A percentile compares a stretch with the other conserved stretches of the same genome.
phyloP scores from a whole-genome alignment of 2,888 invertebrate species.

The Andrena marginata region DNA sequence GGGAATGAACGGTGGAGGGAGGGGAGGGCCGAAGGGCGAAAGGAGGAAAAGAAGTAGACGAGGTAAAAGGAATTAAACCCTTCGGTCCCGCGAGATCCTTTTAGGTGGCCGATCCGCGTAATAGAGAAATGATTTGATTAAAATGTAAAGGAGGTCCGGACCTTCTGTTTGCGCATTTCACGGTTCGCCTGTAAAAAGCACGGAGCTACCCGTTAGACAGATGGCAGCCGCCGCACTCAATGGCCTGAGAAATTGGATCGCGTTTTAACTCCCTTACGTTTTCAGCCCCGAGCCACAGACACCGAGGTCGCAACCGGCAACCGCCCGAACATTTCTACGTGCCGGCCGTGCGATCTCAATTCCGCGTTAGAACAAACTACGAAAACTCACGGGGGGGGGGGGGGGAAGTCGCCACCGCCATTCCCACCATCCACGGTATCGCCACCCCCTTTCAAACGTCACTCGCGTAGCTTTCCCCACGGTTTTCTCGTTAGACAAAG shows the following conservation, averaged over 20 bases:
- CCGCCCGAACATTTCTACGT: constrained; percentile 40
- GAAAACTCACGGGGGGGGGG: neutral
- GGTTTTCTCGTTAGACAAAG: neutral
- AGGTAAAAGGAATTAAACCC: constrained; percentile 77
- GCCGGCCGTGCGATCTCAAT: constrained; percentile 13
- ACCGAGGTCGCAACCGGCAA: constrained; percentile 38
- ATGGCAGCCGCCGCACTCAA: constrained; percentile 85
- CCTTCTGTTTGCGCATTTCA: constrained; percentile 85
- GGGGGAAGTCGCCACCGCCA: neutral
- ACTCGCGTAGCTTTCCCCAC: neutral
- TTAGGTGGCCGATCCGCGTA: constrained; percentile 79
- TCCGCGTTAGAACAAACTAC: constrained; percentile 2
- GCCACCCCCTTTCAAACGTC: neutral
- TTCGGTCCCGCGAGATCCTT: constrained; percentile 81
- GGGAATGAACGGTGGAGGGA: neutral
- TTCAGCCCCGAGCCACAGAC: constrained; percentile 76
- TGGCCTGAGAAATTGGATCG: constrained; percentile 85
- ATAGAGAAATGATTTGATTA: constrained; percentile 85
- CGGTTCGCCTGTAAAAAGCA: constrained; percentile 84
- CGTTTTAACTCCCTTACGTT: constrained; percentile 85
- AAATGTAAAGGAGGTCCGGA: constrained; percentile 83
- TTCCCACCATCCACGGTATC: neutral
- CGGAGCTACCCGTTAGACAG: constrained; percentile 83
- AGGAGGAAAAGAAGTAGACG: neutral
- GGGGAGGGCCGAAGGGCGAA: neutral